phyloP scores from a whole-genome alignment of 1,140 invertebrate genomes.

The Caerostris darwini region DNA sequence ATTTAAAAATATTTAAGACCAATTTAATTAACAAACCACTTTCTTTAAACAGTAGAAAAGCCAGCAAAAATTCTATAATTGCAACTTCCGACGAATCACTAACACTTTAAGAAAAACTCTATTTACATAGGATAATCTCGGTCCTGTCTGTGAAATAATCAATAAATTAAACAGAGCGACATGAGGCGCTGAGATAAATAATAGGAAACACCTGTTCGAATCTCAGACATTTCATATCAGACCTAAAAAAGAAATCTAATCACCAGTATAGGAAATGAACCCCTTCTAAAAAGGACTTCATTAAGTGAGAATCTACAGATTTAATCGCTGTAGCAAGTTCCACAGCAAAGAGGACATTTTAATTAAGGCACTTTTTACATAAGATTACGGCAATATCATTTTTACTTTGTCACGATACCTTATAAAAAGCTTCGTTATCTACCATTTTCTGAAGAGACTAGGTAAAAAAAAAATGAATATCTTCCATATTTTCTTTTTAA shows the following conservation, averaged over 20 bases:
- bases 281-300: not conserved
- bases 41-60: too few relatives aligned
- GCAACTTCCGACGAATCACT: not conserved
- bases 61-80: not conserved
- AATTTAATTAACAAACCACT: too few relatives aligned
- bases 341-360: not conserved
- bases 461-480: not conserved
- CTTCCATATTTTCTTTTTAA: not conserved
- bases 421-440: not conserved
- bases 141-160: not conserved
- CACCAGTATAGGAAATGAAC: not conserved
- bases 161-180: not conserved
- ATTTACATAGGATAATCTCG: not conserved
- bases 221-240: not conserved
- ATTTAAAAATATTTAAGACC: too few relatives aligned
- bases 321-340: not conserved
- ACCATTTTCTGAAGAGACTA: not conserved
- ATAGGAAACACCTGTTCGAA: slow-evolving; percentile 8
- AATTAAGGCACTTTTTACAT: not conserved
- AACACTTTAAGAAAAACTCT: not conserved
- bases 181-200: slow-evolving; percentile 2
- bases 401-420: not conserved
- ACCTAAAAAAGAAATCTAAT: not conserved
- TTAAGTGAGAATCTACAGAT: not conserved
- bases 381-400: not conserved